Evolutionary conservation across 2,113 vertebrate genomes (phyloP).

Genomic region (Suricata suricatta): DNA sequence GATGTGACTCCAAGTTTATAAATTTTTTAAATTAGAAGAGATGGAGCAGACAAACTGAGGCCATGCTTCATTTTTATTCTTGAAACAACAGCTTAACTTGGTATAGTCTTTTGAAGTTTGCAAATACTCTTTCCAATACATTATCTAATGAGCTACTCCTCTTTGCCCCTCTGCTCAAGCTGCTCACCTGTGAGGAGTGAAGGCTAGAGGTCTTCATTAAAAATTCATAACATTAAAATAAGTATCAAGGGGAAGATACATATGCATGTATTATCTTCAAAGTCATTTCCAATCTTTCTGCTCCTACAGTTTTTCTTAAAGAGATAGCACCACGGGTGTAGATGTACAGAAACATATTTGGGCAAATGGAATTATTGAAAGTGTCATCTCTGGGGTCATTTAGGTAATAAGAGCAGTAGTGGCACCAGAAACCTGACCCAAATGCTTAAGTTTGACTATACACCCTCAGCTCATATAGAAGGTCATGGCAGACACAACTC

Average conservation of each 20-base stretch:
- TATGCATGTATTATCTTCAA: not conserved
- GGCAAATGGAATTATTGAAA: not conserved
- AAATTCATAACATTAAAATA: not conserved
- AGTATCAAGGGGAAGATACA: not conserved
- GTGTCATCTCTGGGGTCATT: not conserved
- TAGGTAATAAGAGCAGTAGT: not conserved
- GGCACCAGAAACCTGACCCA: not conserved
- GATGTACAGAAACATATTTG: not conserved
- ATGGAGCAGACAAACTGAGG: not conserved
- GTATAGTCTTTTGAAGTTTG: not conserved
- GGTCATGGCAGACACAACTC: not conserved
- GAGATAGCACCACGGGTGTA: not conserved
- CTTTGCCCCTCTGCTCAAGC: no score
- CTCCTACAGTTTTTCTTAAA: conserved; percentile 24
- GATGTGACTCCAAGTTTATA: conserved; percentile 33
- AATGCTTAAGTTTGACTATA: not conserved
- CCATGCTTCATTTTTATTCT: not conserved
- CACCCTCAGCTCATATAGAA: not conserved
- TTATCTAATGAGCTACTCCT: not conserved
- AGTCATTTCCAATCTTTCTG: not conserved
- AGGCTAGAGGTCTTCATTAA: not conserved
- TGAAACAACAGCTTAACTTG: not conserved
- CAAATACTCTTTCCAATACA: not conserved
- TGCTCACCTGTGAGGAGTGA: not conserved
- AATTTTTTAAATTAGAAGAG: conserved; percentile 52